A percentile compares a stretch with the other conserved stretches of the same genome.
Conservation (phyloP, 2,113 vertebrate genomes). For the Monopterus albus region DNA sequence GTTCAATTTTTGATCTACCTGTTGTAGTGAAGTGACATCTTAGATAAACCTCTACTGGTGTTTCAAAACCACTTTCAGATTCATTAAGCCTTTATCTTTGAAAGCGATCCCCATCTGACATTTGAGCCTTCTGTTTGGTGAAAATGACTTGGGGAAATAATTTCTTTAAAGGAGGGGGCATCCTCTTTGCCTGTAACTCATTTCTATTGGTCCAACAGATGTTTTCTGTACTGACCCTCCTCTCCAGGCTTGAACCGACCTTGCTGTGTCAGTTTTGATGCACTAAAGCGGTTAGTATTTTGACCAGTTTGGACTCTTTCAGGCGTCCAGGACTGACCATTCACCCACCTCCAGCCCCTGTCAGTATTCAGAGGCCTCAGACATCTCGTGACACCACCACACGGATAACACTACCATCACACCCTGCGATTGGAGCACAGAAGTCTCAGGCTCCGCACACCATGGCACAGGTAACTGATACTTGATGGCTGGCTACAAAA, state of each 20-base stretch:
- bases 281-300: not conserved
- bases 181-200: too few relatives aligned
- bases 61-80: too few relatives aligned
- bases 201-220: too few relatives aligned
- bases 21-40: too few relatives aligned
- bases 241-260: not conserved
- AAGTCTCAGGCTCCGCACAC: constrained; percentile 93
- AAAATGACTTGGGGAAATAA: too few relatives aligned
- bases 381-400: constrained; percentile 86
- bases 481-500: not conserved
- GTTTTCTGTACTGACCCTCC: not conserved
- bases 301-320: not conserved
- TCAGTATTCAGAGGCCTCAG: constrained; percentile 93
- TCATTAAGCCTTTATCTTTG: too few relatives aligned
- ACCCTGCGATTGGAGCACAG: constrained; percentile 89
- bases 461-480: constrained; percentile 88
- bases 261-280: not conserved
- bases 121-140: too few relatives aligned
- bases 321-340: constrained; percentile 92
- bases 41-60: too few relatives aligned
- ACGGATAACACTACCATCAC: constrained; percentile 92
- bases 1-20: too few relatives aligned
- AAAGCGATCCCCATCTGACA: too few relatives aligned
- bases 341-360: constrained; percentile 88
- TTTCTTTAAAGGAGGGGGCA: too few relatives aligned